Conservation (phyloP, 2,888 invertebrate genomes). For the Aporophyla lueneburgensis region DNA sequence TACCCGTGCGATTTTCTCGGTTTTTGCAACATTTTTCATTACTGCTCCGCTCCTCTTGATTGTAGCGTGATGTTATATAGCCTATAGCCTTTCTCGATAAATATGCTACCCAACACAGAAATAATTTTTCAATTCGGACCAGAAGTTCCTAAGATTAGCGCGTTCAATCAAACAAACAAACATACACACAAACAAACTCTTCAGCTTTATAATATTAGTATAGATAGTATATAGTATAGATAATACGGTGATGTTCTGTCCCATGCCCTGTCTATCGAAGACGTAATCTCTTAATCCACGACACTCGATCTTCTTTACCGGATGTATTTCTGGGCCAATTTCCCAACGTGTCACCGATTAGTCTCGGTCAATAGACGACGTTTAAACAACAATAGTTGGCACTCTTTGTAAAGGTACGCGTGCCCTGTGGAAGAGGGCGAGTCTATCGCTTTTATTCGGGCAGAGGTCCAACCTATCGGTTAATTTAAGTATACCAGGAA, state of each 20-base stretch:
- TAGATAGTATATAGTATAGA: no score
- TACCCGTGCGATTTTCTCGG: no score
- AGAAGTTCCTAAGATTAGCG: no score
- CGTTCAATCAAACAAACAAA: no score
- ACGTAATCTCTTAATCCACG: neutral
- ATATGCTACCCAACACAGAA: no score
- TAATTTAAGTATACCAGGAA: conserved; percentile 23
- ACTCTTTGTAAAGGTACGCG: conserved; percentile 16
- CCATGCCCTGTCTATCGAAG: neutral
- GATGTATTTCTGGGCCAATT: conserved; percentile 11
- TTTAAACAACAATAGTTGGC: conserved; percentile 43
- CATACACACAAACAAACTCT: no score
- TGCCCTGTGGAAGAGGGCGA: conserved; percentile 10
- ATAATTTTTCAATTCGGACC: no score
- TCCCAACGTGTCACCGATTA: conserved; percentile 23
- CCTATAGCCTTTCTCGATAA: no score
- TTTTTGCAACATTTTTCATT: no score
- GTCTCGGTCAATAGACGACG: conserved; percentile 12
- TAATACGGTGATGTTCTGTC: neutral
- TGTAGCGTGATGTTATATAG: no score
- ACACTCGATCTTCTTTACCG: conserved; percentile 6
- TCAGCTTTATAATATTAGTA: no score
- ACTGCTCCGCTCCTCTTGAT: no score
- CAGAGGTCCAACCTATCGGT: conserved; percentile 34
- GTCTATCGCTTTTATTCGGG: conserved; percentile 18